Percentiles rank a stretch among this genome's conserved stretches.
Evolutionary conservation across 2,888 invertebrate species (phyloP).

Genomic region (Caenorhabditis plicata): DNA sequence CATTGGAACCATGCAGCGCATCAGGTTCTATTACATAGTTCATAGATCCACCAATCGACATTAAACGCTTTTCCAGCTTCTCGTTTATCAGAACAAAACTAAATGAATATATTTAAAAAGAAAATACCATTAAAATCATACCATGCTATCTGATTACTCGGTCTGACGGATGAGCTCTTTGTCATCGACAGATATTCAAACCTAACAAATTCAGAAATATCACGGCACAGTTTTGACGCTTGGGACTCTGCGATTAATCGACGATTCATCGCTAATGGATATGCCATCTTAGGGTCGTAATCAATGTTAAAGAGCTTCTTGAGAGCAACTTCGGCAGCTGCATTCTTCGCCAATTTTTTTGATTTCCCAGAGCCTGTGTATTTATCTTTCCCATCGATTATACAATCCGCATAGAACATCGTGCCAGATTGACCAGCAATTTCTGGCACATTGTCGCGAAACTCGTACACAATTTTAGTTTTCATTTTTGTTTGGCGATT

Average conservation of each 20-base stretch:
- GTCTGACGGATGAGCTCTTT: constrained; percentile 2
- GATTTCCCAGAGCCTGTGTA: constrained; percentile 35
- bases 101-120: constrained; percentile 3
- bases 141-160: constrained; percentile 21
- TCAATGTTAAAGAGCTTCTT: constrained; percentile 30
- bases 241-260: background rate
- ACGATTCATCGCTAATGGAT: constrained; percentile 8
- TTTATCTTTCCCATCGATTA: constrained; percentile 15
- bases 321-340: constrained; percentile 34
- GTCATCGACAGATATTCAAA: constrained; percentile 24
- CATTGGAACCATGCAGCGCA: constrained; percentile 19
- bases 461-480: constrained; percentile 14
- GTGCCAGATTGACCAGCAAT: constrained; percentile 10
- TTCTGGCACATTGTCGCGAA: constrained; percentile 20
- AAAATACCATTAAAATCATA: background rate
- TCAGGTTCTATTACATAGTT: constrained; percentile 17
- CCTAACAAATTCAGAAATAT: constrained; percentile 23
- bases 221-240: constrained; percentile 5
- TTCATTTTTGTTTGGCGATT: constrained; percentile 7
- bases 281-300: constrained; percentile 8
- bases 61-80: constrained; percentile 28
- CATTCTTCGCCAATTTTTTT: constrained; percentile 45
- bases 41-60: constrained; percentile 10
- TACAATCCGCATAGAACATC: constrained; percentile 16
- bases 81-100: constrained; percentile 43